These are phyloP conservation scores for Stegana nigrithorax DNA, from an alignment of 2,888 invertebrate species.

Conservation along the genomic window DNA sequence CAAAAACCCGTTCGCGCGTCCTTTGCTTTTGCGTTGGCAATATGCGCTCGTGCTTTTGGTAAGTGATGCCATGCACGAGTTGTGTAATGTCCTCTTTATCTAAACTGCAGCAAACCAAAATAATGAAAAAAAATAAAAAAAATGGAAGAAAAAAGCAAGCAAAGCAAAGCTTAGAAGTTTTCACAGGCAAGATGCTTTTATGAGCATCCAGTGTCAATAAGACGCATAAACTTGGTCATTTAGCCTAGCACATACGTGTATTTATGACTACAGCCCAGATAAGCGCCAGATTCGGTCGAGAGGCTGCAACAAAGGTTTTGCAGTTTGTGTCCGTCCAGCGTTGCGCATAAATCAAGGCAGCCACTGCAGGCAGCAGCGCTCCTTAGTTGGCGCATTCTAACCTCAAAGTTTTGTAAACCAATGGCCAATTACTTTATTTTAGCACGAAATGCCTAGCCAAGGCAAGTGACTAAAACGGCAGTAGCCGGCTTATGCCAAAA, in stretches of 20 bases:
- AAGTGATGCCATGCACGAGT: background rate
- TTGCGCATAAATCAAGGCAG: constrained; percentile 8
- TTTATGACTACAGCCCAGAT: background rate
- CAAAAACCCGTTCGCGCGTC: background rate
- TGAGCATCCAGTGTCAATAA: constrained; percentile 18
- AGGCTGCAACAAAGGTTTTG: background rate
- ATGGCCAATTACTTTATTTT: background rate
- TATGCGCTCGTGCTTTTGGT: background rate
- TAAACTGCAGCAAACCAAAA: constrained; percentile 17
- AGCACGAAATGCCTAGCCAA: too few species aligned
- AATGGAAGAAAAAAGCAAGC: too few species aligned
- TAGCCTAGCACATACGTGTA: background rate
- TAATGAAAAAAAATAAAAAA: too few species aligned
- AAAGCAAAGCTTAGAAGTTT: constrained; percentile 15
- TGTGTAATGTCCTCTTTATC: constrained; percentile 11
- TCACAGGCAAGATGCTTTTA: constrained; percentile 6
- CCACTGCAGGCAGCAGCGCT: background rate
- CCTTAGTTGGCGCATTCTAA: constrained; percentile 2
- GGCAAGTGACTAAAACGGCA: too few species aligned
- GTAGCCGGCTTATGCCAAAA: too few species aligned
- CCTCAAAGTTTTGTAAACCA: background rate
- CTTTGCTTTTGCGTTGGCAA: too few species aligned
- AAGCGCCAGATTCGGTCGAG: background rate
- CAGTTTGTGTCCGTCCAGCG: background rate
- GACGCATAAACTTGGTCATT: constrained; percentile 7